These are phyloP conservation scores for Drosophila aff. DNA, from an alignment of 1,140 invertebrate genomes.

Conservation along the genomic window DNA sequence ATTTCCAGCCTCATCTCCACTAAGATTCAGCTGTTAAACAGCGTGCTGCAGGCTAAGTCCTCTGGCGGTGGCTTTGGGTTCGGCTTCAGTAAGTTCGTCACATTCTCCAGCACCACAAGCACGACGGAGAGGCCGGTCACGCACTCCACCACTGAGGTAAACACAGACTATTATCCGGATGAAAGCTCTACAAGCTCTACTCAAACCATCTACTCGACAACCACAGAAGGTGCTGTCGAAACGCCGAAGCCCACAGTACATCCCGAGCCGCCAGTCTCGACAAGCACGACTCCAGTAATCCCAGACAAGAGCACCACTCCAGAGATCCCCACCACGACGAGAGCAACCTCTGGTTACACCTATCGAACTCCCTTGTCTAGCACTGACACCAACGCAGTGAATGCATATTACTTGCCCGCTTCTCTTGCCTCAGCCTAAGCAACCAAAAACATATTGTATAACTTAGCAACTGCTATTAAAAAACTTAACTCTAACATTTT, in stretches of 20 bases:
- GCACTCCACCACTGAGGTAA: slow-evolving; percentile 67
- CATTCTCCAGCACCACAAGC: slow-evolving; percentile 31
- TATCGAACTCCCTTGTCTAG: slow-evolving; percentile 34
- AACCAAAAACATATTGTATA: neutral
- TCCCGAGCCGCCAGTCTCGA: slow-evolving; percentile 60
- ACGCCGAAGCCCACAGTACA: slow-evolving; percentile 69
- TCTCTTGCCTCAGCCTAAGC: slow-evolving; percentile 18
- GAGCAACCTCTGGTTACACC: slow-evolving; percentile 26
- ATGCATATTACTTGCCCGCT: slow-evolving; percentile 48
- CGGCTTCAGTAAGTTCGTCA: slow-evolving; percentile 48
- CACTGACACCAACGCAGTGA: slow-evolving; percentile 17
- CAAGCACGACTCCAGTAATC: slow-evolving; percentile 34
- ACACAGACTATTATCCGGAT: slow-evolving; percentile 70
- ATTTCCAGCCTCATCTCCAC: slow-evolving; percentile 54
- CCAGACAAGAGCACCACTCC: slow-evolving; percentile 22
- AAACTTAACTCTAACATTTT: slow-evolving; percentile 1
- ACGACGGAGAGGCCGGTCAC: slow-evolving; percentile 57
- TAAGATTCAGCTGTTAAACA: slow-evolving; percentile 57
- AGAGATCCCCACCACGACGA: slow-evolving; percentile 19
- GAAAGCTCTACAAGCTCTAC: slow-evolving; percentile 64
- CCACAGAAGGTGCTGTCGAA: slow-evolving; percentile 59
- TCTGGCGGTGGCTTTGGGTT: slow-evolving; percentile 54
- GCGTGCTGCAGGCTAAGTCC: slow-evolving; percentile 52
- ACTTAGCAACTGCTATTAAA: slow-evolving; percentile 6
- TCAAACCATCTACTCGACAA: slow-evolving; percentile 71